Percentiles rank a stretch among this genome's conserved stretches.
Evolutionary conservation across 2,113 vertebrate species (phyloP).

Genomic region (Sula dactylatra): DNA sequence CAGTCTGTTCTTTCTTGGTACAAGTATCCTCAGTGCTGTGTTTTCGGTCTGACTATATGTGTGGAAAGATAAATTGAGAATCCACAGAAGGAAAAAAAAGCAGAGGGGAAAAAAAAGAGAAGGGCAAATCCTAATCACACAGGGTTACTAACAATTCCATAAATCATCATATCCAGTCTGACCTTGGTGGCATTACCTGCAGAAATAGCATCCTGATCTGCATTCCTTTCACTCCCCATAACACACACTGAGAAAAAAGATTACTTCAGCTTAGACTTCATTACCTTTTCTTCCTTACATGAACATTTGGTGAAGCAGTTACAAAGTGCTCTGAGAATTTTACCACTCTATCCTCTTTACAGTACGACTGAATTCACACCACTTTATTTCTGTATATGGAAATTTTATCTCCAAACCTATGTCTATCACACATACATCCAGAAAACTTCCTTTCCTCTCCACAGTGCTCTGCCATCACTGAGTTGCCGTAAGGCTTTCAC

Average conservation of each 20-base stretch:
- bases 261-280: neutral
- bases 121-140: neutral
- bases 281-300: neutral
- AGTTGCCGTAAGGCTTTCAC: neutral
- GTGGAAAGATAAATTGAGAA: constrained; percentile 2
- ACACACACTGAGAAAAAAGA: neutral
- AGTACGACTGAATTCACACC: neutral
- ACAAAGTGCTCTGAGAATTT: neutral
- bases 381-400: neutral
- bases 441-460: neutral
- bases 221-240: neutral
- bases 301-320: neutral
- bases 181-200: neutral
- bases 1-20: neutral
- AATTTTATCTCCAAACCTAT: neutral
- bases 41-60: neutral
- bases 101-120: neutral
- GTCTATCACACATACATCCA: neutral
- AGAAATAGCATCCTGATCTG: constrained; percentile 44
- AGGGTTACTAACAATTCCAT: constrained; percentile 24
- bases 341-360: neutral
- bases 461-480: neutral
- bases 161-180: constrained; percentile 33
- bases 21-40: neutral
- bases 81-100: neutral